Percentiles rank a stretch among this genome's conserved stretches.
Conservation (phyloP, 2,888 invertebrate species). For the Anorthoa munda region DNA sequence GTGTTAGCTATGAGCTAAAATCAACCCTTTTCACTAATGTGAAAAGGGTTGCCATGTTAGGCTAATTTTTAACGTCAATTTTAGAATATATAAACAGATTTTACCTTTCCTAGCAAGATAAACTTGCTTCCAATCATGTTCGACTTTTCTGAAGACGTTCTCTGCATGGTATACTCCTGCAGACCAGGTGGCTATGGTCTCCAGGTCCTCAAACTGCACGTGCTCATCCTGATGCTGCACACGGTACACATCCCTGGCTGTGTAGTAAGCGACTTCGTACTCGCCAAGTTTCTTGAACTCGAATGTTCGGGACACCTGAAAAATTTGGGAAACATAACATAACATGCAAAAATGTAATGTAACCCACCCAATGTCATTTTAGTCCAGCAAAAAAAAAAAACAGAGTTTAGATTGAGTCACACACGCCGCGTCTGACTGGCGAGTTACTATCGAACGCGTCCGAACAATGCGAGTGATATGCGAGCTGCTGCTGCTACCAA, state of each 20-base stretch:
- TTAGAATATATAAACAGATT: background rate
- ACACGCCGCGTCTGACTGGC: no score
- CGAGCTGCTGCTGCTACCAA: no score
- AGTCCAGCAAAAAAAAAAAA: no score
- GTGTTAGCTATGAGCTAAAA: background rate
- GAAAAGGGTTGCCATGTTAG: no score
- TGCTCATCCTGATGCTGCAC: slow-evolving; percentile 74
- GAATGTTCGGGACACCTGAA: slow-evolving; percentile 77
- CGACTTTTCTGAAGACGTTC: slow-evolving; percentile 95
- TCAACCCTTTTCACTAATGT: background rate
- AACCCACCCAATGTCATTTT: no score
- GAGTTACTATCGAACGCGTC: no score
- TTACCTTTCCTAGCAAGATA: slow-evolving; percentile 95
- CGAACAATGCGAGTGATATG: no score
- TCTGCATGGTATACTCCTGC: slow-evolving; percentile 91
- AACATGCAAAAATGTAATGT: no score
- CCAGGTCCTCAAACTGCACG: slow-evolving; percentile 57
- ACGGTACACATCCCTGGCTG: slow-evolving; percentile 90
- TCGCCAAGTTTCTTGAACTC: slow-evolving; percentile 71
- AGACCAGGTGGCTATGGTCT: slow-evolving; percentile 92
- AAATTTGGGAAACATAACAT: background rate
- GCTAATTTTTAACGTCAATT: background rate
- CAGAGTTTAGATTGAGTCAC: no score
- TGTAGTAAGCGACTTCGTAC: slow-evolving; percentile 88
- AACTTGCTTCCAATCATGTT: slow-evolving; percentile 97